These are phyloP conservation scores for Sternarchorhynchus goeldii DNA, from an alignment of 2,797 vertebrate species.

Conservation along the genomic window DNA sequence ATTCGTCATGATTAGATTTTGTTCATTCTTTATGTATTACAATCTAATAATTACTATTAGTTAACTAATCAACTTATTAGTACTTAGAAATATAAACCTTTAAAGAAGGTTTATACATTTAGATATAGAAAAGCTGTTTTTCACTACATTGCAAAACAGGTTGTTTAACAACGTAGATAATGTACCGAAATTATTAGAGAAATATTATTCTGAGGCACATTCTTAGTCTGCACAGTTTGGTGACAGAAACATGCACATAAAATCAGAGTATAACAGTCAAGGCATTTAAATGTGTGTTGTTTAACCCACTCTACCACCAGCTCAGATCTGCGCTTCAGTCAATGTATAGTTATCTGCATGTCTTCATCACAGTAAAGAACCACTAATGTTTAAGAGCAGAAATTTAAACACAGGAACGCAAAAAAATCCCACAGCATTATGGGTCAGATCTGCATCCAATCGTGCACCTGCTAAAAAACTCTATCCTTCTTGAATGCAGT, in stretches of 20 bases:
- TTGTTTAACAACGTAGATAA: too few relatives aligned
- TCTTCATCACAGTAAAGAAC: not conserved
- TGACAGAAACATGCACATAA: conserved; percentile 4
- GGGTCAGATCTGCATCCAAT: conserved; percentile 48
- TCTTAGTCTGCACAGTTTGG: conserved; percentile 4
- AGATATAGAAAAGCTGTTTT: not conserved
- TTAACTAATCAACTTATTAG: not conserved
- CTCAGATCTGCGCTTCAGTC: conserved; percentile 20
- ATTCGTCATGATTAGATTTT: not conserved
- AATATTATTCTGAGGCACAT: not conserved
- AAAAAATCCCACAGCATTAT: not conserved
- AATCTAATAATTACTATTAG: not conserved
- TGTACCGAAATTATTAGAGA: too few relatives aligned
- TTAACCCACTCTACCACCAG: conserved; percentile 23
- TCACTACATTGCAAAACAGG: not conserved
- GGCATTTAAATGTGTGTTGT: conserved; percentile 6
- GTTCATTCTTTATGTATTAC: too few relatives aligned
- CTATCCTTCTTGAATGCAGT: conserved; percentile 52
- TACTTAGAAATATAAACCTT: not conserved
- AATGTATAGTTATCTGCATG: not conserved
- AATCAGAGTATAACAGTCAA: not conserved
- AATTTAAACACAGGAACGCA: conserved; percentile 13
- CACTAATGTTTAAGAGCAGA: not conserved
- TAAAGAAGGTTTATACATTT: not conserved
- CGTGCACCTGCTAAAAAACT: conserved; percentile 64